These are phyloP conservation scores for Ephydatia muelleri DNA, from an alignment of 37 sponge, comb jelly and placozoan species.

Conservation along the genomic window DNA sequence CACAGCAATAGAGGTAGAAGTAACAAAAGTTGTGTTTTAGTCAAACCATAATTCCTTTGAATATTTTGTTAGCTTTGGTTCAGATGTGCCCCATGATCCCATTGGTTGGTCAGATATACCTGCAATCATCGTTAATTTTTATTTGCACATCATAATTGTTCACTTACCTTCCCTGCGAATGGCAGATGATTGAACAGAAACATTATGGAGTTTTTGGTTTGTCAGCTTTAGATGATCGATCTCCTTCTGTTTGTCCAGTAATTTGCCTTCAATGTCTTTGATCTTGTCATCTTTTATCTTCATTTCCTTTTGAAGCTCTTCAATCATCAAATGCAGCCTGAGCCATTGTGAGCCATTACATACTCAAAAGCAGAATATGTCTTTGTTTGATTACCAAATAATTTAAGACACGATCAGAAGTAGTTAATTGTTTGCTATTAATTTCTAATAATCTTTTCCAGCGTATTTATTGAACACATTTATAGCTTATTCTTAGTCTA, in stretches of 20 bases:
- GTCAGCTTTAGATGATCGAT: neutral
- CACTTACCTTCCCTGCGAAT: neutral
- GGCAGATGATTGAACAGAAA: neutral
- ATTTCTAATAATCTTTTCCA: too few species aligned
- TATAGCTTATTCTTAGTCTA: too few species aligned
- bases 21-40: neutral
- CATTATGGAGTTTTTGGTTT: neutral
- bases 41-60: neutral
- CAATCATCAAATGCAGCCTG: neutral
- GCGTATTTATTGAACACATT: too few species aligned
- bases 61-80: neutral
- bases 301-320: neutral
- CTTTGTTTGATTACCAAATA: too few species aligned
- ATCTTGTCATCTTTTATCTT: neutral
- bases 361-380: too few species aligned
- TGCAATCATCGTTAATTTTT: neutral
- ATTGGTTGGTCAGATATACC: neutral
- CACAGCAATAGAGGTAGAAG: neutral
- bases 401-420: neutral
- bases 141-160: neutral
- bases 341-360: too few species aligned
- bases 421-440: too few species aligned
- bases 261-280: neutral
- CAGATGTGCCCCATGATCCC: neutral
- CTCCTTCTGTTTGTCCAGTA: neutral